Evolutionary conservation across 2,888 invertebrate species (phyloP), one percentile per base, ranked within the genome.

Genomic region (Crematogaster levior): DNA sequence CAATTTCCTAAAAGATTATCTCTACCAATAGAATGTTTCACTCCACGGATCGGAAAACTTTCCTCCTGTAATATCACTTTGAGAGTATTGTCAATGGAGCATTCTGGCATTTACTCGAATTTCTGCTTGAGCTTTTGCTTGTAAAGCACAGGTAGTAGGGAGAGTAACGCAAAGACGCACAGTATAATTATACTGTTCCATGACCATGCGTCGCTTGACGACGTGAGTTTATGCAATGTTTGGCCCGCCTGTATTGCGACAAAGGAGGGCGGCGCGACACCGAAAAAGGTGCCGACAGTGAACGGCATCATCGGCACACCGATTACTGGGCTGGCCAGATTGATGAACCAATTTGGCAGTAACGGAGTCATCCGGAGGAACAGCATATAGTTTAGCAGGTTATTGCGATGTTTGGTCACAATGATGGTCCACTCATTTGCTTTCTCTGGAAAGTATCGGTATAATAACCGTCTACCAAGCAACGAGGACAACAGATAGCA

Each of bases 291-390:
- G 86, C 99, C 99, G 82, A 98, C 93, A 86, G 98, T 98, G 95
- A 99, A 99, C 84, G 98, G 98, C 86, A 96, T 93, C 84, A 99
- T 95, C 0, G 99, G 99, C 51, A 99, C 99, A 90, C 99, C 98
- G 91, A 99, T 97, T 51, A 99, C 98, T 56, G 99, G 99, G 85
- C 99, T 98, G 0, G 98, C 97, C 93, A 99, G 96, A 95, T 99
- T 99, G 88, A 99, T 99, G 94, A 99, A 99, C 99, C 99, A 99
- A 95, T 99, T 99, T 9, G 99, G 99, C 91, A 99, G 95, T 93
- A 99, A 97, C 75, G 99, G 99, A 37, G 99, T 99, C 93, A 99
- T 98, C 89, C 99, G 96, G 89, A 99, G 95, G 95, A 99, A 99
- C 92, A 99, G 96, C 91, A 99, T 98, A 94, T 99, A 99, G 95